Evolutionary conservation across 2,888 invertebrate species (phyloP), one percentile per base, ranked within the genome.

Genomic region (Orchesellides sinensis): DNA sequence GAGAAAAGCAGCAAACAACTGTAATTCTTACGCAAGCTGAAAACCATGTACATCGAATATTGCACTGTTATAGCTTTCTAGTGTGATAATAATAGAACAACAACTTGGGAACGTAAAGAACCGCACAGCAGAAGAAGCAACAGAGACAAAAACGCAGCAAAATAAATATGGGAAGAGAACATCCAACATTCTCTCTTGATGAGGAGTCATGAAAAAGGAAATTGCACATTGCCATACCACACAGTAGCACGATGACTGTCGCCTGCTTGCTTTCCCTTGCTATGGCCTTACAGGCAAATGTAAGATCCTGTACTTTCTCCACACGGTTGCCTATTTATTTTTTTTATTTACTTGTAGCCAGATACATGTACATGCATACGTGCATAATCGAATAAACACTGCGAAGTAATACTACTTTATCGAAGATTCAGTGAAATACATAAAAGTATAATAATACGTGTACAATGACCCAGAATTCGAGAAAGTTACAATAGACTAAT

Each of bases 161-260:
- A n/a, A 32, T 32, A 32, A n/a, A 10, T 32, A 32, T 10, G 40
- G 40, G 40, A n/a, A 52, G n/a, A 52, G 19, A 21, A 19, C 19
- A 52, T 21, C 52, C 52, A 52, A 52, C 52, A 52, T 52, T 19
- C 52, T 17, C 52, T 2, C 21, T 56, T 56, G 27, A 56, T 56
- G 56, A 27, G 56, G 23, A 56, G 56, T 56, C 56, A 56, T 56
- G 56, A 56, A 56, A 56, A 56, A 56, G 56, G 56, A 56, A 56
- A 56, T 56, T 56, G 56, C 56, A 56, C 25, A 56, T 23, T 56
- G 27, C 56, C 23, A 56, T 56, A 27, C 23, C 56, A 56, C 27
- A 56, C 23, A 14, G 27, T 40, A 14, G 40, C 40, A 40, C 40
- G 40, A 40, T 40, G 40, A 40, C 40, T 40, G 40, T 40, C 40